phyloP scores from a whole-genome alignment of 2,888 invertebrate species.

The Parasteatoda lunata region DNA sequence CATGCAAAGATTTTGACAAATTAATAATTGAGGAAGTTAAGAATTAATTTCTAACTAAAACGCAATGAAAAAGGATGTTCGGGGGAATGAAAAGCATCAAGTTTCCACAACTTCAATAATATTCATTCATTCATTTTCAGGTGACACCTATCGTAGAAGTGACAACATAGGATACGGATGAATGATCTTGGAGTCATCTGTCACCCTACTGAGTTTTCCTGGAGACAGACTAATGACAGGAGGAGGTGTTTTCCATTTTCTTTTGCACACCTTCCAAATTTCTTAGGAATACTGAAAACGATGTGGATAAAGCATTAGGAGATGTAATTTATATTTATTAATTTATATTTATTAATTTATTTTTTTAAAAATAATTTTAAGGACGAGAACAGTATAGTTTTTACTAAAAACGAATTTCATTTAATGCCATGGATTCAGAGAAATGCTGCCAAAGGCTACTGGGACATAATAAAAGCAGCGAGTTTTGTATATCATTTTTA shows the following conservation, averaged over 20 bases:
- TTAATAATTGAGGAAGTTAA: not conserved
- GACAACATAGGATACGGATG: slow-evolving; percentile 61
- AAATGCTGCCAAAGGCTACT: too few species aligned
- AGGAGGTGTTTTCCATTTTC: not conserved
- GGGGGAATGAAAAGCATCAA: slow-evolving; percentile 23
- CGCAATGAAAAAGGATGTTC: not conserved
- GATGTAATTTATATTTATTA: too few species aligned
- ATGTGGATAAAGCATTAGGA: too few species aligned
- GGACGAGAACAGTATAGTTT: too few species aligned
- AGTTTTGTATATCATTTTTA: too few species aligned
- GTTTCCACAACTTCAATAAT: slow-evolving; percentile 24
- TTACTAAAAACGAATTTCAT: too few species aligned
- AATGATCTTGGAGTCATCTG: slow-evolving; percentile 46
- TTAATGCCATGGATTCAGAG: too few species aligned
- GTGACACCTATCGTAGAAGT: slow-evolving; percentile 32
- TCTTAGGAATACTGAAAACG: too few species aligned
- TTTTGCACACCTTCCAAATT: too few species aligned
- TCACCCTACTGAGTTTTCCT: slow-evolving; percentile 42
- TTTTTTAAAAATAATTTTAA: too few species aligned
- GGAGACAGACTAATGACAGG: slow-evolving; percentile 54
- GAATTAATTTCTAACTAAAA: not conserved
- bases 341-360: too few species aligned
- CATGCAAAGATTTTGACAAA: not conserved
- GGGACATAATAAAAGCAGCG: not conserved
- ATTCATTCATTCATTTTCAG: slow-evolving; percentile 35